These are phyloP conservation scores for Dallia pectoralis DNA, from an alignment of 2,797 vertebrate genomes.

Conservation along the genomic window DNA sequence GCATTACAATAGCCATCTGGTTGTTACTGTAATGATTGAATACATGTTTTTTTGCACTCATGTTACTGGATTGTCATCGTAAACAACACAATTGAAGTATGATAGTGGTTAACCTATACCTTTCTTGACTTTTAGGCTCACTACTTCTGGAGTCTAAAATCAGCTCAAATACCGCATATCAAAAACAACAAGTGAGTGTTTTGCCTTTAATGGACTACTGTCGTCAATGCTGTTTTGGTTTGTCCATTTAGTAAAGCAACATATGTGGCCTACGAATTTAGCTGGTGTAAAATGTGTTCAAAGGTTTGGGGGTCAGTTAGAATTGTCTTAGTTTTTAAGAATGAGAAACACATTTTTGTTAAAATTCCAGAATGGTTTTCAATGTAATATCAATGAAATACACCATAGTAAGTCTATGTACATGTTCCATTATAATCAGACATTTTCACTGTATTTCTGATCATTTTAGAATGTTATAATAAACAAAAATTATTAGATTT, in stretches of 20 bases:
- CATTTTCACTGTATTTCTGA: too few relatives aligned
- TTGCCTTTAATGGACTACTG: neutral
- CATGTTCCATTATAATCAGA: too few relatives aligned
- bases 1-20: constrained; percentile 1
- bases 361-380: too few relatives aligned
- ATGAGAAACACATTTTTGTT: too few relatives aligned
- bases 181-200: constrained; percentile 95
- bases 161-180: constrained; percentile 98
- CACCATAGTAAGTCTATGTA: too few relatives aligned
- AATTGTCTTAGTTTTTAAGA: too few relatives aligned
- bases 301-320: too few relatives aligned
- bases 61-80: neutral
- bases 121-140: constrained; percentile 82
- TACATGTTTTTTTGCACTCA: neutral
- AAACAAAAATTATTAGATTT: neutral
- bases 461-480: too few relatives aligned
- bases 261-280: neutral
- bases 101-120: constrained; percentile 5
- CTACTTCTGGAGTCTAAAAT: constrained; percentile 97
- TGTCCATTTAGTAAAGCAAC: neutral
- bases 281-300: neutral
- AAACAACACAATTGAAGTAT: neutral
- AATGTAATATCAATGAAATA: too few relatives aligned
- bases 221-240: neutral
- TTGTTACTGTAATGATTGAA: too few relatives aligned